phyloP scores from a whole-genome alignment of 2,888 invertebrate genomes.

The Syrista parreyssii region DNA sequence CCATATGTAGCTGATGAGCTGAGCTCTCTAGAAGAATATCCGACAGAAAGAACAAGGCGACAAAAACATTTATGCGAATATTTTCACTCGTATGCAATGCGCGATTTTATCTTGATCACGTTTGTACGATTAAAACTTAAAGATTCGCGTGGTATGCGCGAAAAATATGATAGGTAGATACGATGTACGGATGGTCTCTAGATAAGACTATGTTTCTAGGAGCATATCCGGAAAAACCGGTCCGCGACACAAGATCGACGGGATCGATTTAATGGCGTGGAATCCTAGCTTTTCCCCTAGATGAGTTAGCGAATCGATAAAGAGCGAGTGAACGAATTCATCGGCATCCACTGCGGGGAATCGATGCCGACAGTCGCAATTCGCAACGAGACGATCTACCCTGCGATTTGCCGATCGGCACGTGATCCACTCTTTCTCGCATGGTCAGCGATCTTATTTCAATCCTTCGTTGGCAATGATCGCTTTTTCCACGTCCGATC shows the following conservation, averaged over 20 bases:
- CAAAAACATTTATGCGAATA: too few relatives aligned
- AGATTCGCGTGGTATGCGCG: background rate
- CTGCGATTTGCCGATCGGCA: slow-evolving; percentile 6
- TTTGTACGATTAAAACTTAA: background rate
- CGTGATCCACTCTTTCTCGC: background rate
- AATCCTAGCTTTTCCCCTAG: background rate
- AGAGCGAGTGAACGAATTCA: background rate
- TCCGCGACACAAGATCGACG: background rate
- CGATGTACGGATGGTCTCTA: background rate
- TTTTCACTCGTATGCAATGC: too few relatives aligned
- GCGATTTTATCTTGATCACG: background rate
- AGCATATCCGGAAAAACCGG: background rate
- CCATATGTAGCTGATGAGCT: background rate
- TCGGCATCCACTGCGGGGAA: background rate
- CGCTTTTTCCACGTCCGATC: slow-evolving; percentile 6
- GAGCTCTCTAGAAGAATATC: background rate
- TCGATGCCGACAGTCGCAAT: background rate
- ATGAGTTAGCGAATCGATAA: background rate
- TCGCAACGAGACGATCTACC: background rate
- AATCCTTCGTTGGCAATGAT: slow-evolving; percentile 5
- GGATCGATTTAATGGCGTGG: background rate
- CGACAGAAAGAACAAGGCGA: too few relatives aligned
- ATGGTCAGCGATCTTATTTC: slow-evolving; percentile 6
- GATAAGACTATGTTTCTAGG: background rate
- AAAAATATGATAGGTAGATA: background rate